Evolutionary conservation across 2,888 invertebrate genomes (phyloP), one percentile per base, ranked within the genome.

Genomic region (Aleiodes testaceus): DNA sequence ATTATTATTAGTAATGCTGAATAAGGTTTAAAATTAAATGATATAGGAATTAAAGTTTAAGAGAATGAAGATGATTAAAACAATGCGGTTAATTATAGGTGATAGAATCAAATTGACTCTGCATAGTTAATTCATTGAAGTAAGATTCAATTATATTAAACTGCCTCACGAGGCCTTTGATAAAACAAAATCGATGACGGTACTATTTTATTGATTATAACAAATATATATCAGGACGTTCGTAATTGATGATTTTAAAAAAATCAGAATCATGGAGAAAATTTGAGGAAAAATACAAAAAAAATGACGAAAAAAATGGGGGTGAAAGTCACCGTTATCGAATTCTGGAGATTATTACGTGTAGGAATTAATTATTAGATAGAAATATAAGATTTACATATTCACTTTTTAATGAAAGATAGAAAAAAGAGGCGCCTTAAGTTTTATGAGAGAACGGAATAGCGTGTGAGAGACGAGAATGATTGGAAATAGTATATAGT

Each of bases 111-210:
- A 50, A 63, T 50, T 49, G 69, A 49, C 36, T 65, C 44, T 70
- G 36, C 52, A 65, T 55, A 64, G 55, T 30, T 65, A 65, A 65
- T 69, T 61, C 22, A 66, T 30, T 36, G 50, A 49, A 11, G 22
- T 36, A 59, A 50, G 45, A 69, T 55, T 36, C 16, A 68, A 64
- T 11, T 42, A 72, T 53, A 66, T 22, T 36, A 45, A 77, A 85
- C 83, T 85, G 87, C 87, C 87, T 86, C 82, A 82, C 85, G 84
- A 86, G 87, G 86, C 85, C 86, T 87, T 85, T 74, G 84, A 84
- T 82, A 78, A 75, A 44, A 59, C 36, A 59, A 59, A 36, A 59
- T 79, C 83, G 84, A 75, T 80, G 84, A 78, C 81, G 82, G 79
- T 66, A 36, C 14, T 22, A 6, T 55, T 26, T 67, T 53, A 30